phyloP scores from a whole-genome alignment of 2,113 vertebrate genomes.

The Eidolon helvum region DNA sequence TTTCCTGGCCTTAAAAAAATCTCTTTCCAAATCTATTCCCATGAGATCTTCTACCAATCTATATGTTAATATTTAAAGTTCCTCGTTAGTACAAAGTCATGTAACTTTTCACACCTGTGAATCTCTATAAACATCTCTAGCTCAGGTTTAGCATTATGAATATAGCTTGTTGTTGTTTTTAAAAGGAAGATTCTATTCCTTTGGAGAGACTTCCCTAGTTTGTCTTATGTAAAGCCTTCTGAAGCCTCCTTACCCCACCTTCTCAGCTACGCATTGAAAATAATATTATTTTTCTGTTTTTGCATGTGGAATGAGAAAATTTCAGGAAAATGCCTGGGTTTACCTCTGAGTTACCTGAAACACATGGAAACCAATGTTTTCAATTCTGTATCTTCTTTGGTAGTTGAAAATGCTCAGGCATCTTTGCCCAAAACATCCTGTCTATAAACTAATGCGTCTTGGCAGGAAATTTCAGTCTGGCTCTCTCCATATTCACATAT shows the following conservation, averaged over 20 bases:
- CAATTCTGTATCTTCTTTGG: not conserved
- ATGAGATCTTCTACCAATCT: not conserved
- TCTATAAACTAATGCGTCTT: not conserved
- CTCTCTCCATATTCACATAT: not conserved
- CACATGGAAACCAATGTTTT: not conserved
- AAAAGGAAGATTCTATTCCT: not conserved
- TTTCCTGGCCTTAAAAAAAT: not conserved
- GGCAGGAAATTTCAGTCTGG: not conserved
- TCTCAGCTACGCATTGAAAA: not conserved
- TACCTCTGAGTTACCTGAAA: not conserved
- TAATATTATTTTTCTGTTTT: not conserved
- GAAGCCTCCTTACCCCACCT: not conserved
- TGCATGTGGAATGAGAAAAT: not conserved
- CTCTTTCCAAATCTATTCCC: not conserved
- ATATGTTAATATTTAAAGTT: slow-evolving; percentile 56
- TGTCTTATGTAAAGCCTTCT: not conserved
- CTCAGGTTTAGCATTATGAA: not conserved
- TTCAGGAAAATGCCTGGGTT: not conserved
- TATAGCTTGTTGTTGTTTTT: not conserved
- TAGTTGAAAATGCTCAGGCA: not conserved
- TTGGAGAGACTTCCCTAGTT: not conserved
- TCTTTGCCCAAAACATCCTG: not conserved
- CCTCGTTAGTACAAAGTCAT: not conserved
- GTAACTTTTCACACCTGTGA: not conserved
- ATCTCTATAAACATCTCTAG: not conserved